These are phyloP conservation scores for Crenuchus spilurus DNA, from an alignment of 2,797 vertebrate genomes.

Conservation along the genomic window DNA sequence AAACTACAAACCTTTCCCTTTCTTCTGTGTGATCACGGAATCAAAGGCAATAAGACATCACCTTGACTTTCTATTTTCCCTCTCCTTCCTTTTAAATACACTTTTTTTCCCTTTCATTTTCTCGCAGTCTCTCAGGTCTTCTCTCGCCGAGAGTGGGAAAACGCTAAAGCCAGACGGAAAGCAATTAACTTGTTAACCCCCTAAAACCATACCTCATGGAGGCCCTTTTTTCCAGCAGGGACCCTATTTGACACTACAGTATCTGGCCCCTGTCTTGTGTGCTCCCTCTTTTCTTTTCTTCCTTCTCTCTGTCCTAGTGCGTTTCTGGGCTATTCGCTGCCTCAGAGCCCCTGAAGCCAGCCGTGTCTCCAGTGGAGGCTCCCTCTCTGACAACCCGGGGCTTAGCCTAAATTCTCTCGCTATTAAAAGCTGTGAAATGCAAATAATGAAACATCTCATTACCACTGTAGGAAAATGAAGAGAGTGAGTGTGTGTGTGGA, in stretches of 20 bases:
- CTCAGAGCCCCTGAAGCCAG: conserved; percentile 71
- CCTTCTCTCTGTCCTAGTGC: conserved; percentile 43
- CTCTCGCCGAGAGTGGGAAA: conserved; percentile 20
- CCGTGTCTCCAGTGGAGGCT: conserved; percentile 77
- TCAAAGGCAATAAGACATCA: conserved; percentile 40
- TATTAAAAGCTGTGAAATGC: conserved; percentile 85
- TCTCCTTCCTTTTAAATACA: conserved; percentile 30
- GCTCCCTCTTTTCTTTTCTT: conserved; percentile 37
- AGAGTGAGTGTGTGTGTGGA: conserved; percentile 58
- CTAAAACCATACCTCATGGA: conserved; percentile 21
- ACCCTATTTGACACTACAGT: conserved; percentile 30
- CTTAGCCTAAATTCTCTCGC: conserved; percentile 85
- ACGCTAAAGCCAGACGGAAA: conserved; percentile 39
- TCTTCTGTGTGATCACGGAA: conserved; percentile 35
- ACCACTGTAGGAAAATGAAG: conserved; percentile 77
- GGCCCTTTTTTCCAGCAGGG: conserved; percentile 20
- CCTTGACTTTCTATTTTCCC: conserved; percentile 41
- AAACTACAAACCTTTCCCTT: conserved; percentile 16
- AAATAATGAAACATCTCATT: conserved; percentile 86
- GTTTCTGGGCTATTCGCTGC: conserved; percentile 75
- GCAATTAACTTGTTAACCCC: conserved; percentile 45
- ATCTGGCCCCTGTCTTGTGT: conserved; percentile 37
- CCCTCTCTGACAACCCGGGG: conserved; percentile 79
- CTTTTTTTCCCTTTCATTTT: conserved; percentile 26
- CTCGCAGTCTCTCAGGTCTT: conserved; percentile 16